A percentile compares a stretch with the other conserved stretches of the same genome.
Evolutionary conservation across 2,113 vertebrate species (phyloP).

Genomic region (Crotophaga sulcirostris): DNA sequence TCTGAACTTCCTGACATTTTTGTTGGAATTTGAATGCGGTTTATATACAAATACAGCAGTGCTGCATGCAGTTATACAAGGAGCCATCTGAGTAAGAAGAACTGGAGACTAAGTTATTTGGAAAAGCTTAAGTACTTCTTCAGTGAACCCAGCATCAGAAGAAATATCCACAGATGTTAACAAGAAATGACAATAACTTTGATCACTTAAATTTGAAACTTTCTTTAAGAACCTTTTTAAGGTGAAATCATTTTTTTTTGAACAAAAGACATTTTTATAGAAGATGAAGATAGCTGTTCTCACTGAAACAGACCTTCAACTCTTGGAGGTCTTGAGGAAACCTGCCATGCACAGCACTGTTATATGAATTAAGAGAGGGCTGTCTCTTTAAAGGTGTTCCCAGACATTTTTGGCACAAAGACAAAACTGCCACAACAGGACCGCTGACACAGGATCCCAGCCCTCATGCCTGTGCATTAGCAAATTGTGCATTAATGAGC

Average conservation of each 20-base stretch:
- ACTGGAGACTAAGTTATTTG: background rate
- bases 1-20: background rate
- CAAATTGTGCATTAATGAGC: background rate
- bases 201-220: background rate
- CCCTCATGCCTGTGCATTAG: background rate
- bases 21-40: background rate
- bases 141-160: background rate
- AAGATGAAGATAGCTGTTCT: background rate
- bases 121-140: background rate
- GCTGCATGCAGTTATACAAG: background rate
- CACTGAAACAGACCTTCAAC: background rate
- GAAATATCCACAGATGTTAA: background rate
- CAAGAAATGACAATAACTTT: background rate
- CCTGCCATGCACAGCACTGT: background rate
- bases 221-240: background rate
- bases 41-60: background rate
- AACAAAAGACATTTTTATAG: background rate
- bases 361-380: background rate
- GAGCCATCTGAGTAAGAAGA: background rate
- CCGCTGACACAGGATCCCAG: background rate
- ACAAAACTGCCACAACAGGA: background rate
- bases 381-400: background rate
- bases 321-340: background rate
- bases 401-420: background rate
- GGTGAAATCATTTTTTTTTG: background rate